Evolutionary conservation across 2,888 invertebrate genomes (phyloP), one percentile per base, ranked within the genome.

Genomic region (Blera fallax): DNA sequence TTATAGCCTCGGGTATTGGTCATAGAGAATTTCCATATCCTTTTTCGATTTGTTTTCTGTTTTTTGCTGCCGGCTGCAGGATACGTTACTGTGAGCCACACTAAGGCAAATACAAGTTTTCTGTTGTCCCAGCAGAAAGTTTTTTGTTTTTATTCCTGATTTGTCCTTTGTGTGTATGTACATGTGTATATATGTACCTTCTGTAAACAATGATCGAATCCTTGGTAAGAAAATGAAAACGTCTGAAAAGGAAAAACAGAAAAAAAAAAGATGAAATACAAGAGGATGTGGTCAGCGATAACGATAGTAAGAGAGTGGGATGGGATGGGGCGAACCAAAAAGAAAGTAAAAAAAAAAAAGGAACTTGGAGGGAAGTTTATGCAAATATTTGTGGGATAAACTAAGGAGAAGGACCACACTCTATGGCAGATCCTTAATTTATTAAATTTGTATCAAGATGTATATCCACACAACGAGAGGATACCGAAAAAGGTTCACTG

Each of bases 371-470:
- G 67, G 50, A 56, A 73, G 65, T 67, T 40, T 85, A 85, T 85
- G 80, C 72, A 85, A 85, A 85, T 85, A 85, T 85, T 81, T 85
- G 60, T 48, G 11, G 70, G 27, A 74, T 70, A 84, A 70, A 80
- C 70, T 58, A 29, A 54, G 54, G 43, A 45, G 52, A 62, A 34
- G 34, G 14, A 65, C 18, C 16, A 37, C 37, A 27, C 56, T 34
- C 24, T 32, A 54, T 74, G 62, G 43, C 21, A 64, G 43, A 40
- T 85, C 65, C 72, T 73, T 81, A 85, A 80, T 85, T 81, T 85
- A 85, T 85, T 85, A 85, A 81, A 85, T 85, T 85, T 85, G 81
- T 81, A 81, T 85, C 76, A 81, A 73, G 76, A 81, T 70, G 72
- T 60, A 81, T 72, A 62, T 37, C 64, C 34, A 56, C 18, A 48